A percentile compares a stretch with the other conserved stretches of the same genome.
Evolutionary conservation across 2,797 vertebrate species (phyloP).

Genomic region (Falco naumanni): DNA sequence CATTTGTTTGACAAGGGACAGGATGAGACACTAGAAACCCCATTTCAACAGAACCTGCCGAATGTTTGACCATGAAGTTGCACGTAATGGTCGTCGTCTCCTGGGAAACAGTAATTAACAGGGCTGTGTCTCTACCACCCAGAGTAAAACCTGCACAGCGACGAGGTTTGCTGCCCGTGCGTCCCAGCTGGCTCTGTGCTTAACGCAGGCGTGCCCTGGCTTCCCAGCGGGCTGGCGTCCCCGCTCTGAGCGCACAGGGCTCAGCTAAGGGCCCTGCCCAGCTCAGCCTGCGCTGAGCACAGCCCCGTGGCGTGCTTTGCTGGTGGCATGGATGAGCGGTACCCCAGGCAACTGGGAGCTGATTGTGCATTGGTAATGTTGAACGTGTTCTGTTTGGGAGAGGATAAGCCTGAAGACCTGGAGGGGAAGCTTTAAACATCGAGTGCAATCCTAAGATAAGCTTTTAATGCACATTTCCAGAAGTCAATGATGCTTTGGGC

Average conservation of each 20-base stretch:
- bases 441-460: neutral
- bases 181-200: neutral
- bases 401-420: neutral
- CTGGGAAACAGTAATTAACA: neutral
- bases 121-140: rapidly evolving
- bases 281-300: neutral
- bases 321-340: rapidly evolving
- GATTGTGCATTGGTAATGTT: neutral
- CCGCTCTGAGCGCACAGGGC: neutral
- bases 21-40: neutral
- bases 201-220: rapidly evolving
- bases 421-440: neutral
- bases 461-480: neutral
- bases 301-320: rapidly evolving
- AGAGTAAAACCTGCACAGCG: neutral
- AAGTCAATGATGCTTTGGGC: neutral
- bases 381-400: neutral
- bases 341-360: neutral
- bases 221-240: neutral
- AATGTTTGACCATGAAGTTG: neutral
- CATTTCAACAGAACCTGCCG: neutral
- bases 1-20: neutral
- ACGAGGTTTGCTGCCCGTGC: neutral
- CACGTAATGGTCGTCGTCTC: rapidly evolving
- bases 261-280: neutral